Evolutionary conservation across 2,113 vertebrate genomes (phyloP).

Genomic region (Phoenicopterus ruber): DNA sequence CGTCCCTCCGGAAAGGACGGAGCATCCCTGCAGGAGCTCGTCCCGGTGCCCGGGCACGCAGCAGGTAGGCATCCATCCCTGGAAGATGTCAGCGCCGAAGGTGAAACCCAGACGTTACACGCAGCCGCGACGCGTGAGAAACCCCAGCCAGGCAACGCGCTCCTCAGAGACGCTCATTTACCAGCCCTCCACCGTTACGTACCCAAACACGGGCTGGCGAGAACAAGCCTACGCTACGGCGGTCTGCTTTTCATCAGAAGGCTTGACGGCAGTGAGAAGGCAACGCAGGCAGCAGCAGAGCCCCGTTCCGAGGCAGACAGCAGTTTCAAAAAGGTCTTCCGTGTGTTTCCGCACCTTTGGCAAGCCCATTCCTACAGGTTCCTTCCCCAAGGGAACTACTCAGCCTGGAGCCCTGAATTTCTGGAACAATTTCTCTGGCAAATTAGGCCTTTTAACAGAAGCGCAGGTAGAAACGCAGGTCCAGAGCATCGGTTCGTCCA

Average conservation of each 20-base stretch:
- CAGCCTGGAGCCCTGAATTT: neutral
- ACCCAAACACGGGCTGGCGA: neutral
- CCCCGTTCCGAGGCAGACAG: neutral
- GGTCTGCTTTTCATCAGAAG: fast-evolving
- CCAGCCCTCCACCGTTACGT: neutral
- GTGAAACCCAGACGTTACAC: neutral
- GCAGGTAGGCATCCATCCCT: neutral
- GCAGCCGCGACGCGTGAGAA: neutral
- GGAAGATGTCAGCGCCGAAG: neutral
- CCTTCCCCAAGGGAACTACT: neutral
- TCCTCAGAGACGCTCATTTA: neutral
- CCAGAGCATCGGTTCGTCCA: neutral
- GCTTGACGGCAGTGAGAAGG: neutral
- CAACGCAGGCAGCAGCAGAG: neutral
- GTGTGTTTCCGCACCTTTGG: neutral
- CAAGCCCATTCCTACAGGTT: neutral
- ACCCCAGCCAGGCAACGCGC: neutral
- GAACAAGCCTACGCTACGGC: neutral
- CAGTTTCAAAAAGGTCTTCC: neutral
- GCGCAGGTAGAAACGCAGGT: neutral
- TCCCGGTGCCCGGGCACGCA: fast-evolving
- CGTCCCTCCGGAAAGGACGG: fast-evolving
- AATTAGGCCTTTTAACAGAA: neutral
- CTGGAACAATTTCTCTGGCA: neutral
- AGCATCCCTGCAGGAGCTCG: neutral